Conservation (phyloP, 2,797 vertebrate species). For the Simalia tracyae region DNA sequence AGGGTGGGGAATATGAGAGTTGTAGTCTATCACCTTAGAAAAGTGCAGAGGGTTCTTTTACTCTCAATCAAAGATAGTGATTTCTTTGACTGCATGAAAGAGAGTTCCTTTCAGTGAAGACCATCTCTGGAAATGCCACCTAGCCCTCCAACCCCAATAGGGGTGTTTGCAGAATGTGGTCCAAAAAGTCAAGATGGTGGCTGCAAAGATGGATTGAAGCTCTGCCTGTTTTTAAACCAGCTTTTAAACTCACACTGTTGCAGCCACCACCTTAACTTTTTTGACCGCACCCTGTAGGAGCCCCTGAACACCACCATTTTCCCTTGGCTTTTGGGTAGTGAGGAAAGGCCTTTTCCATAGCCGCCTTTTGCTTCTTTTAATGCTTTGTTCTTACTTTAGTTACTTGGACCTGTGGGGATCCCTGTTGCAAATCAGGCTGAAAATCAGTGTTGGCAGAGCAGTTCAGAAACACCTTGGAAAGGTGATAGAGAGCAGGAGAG, state of each 20-base stretch:
- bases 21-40: neutral
- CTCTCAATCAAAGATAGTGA: neutral
- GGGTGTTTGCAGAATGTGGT: too few relatives aligned
- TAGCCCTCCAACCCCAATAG: too few relatives aligned
- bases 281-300: too few relatives aligned
- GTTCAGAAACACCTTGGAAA: slow-evolving; percentile 52
- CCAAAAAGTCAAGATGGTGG: too few relatives aligned
- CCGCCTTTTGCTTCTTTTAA: too few relatives aligned
- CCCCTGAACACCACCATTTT: neutral
- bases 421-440: slow-evolving; percentile 42
- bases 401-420: accelerated
- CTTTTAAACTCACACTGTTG: too few relatives aligned
- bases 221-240: too few relatives aligned
- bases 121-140: neutral
- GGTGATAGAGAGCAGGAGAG: slow-evolving; percentile 34
- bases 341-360: slow-evolving; percentile 27
- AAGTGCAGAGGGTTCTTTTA: neutral
- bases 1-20: neutral
- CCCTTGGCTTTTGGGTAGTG: slow-evolving; percentile 18
- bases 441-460: slow-evolving; percentile 52
- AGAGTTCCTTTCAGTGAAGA: neutral
- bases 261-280: too few relatives aligned
- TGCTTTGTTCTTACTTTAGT: slow-evolving; percentile 12
- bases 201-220: too few relatives aligned
- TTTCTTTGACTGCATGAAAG: too few relatives aligned